These are phyloP conservation scores for Lucilia cuprina DNA, from an alignment of 1,140 invertebrate species.

Conservation along the genomic window DNA sequence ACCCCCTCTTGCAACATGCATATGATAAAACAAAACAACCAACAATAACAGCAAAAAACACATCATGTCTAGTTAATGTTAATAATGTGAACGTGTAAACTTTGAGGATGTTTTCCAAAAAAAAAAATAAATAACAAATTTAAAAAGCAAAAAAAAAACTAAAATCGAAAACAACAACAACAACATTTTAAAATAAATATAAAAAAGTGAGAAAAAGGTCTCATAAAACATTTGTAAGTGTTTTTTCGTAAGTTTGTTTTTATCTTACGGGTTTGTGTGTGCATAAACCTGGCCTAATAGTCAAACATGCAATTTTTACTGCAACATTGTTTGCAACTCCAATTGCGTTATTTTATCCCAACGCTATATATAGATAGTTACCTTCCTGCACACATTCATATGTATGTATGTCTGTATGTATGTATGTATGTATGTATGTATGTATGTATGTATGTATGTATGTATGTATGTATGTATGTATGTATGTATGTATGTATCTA, in stretches of 20 bases:
- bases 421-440: too few relatives aligned
- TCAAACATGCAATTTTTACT: not conserved
- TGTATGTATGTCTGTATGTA: too few relatives aligned
- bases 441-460: too few relatives aligned
- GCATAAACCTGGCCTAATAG: constrained; percentile 1
- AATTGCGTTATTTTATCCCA: not conserved
- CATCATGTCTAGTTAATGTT: constrained; percentile 26
- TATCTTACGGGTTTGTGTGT: not conserved
- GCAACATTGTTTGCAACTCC: not conserved
- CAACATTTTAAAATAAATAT: not conserved
- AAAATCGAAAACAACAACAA: not conserved
- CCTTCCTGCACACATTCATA: too few relatives aligned
- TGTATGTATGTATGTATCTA: too few relatives aligned
- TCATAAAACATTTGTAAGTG: constrained; percentile 12
- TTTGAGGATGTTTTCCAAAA: constrained; percentile 13
- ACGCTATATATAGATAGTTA: not conserved
- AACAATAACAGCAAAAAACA: not conserved
- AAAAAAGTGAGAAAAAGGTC: constrained; percentile 14
- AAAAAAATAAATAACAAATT: not conserved
- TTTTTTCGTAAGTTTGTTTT: not conserved
- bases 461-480: too few relatives aligned
- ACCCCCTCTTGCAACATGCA: not conserved
- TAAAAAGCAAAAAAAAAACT: not conserved
- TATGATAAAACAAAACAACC: not conserved
- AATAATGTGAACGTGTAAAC: constrained; percentile 29